These are phyloP conservation scores for Diabrotica virgifera DNA, from an alignment of 1,140 invertebrate species.

Conservation along the genomic window DNA sequence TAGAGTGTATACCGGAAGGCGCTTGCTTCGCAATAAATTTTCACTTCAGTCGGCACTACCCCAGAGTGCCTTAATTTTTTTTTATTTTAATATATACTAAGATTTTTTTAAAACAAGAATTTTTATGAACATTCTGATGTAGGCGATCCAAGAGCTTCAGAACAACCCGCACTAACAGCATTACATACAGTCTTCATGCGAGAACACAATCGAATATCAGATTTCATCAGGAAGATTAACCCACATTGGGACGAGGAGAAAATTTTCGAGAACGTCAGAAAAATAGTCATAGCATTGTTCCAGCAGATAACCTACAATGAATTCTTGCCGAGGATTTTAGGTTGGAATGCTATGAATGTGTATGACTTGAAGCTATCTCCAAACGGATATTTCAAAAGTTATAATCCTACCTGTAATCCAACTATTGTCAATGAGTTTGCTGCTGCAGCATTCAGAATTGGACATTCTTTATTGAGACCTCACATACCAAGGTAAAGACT, in stretches of 20 bases:
- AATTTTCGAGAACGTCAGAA: conserved; percentile 78
- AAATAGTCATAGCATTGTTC: conserved; percentile 81
- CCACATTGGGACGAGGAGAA: conserved; percentile 87
- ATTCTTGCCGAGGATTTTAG: conserved; percentile 90
- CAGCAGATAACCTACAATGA: conserved; percentile 94
- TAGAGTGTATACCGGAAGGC: too few species aligned
- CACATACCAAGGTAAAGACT: conserved; percentile 77
- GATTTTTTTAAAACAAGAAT: too few species aligned
- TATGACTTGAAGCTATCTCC: conserved; percentile 83
- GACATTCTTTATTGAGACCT: conserved; percentile 88
- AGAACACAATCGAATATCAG: conserved; percentile 87
- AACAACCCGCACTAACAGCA: conserved; percentile 80
- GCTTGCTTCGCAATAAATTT: too few species aligned
- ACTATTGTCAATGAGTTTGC: conserved; percentile 93
- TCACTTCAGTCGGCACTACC: too few species aligned
- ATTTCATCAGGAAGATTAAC: conserved; percentile 76
- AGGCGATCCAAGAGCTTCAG: conserved; percentile 73
- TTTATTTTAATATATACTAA: too few species aligned
- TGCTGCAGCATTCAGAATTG: conserved; percentile 88
- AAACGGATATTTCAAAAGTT: conserved; percentile 88
- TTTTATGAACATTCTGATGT: too few species aligned
- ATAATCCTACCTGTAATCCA: conserved; percentile 88
- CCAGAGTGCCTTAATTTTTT: too few species aligned
- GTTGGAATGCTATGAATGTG: conserved; percentile 82
- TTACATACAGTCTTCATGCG: conserved; percentile 84